These are phyloP conservation scores for Rhabditoides inermis DNA, from an alignment of 2,888 invertebrate species.

Conservation along the genomic window DNA sequence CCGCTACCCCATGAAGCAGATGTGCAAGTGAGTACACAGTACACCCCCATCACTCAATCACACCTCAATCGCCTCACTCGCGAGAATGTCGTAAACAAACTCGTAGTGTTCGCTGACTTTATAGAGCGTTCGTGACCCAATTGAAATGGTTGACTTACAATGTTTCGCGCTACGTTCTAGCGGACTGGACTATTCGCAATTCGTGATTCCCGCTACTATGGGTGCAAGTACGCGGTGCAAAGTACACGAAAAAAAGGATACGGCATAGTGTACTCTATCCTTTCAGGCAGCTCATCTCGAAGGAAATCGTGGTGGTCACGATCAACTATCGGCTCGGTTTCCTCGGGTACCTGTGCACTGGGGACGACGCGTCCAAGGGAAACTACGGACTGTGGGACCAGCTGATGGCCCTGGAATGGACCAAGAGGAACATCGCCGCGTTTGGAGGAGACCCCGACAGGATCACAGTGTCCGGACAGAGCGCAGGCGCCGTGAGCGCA, in stretches of 20 bases:
- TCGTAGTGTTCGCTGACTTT: too few species aligned
- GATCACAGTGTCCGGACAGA: conserved; percentile 42
- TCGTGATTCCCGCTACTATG: too few species aligned
- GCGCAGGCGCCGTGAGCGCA: conserved; percentile 39
- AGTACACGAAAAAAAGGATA: background rate
- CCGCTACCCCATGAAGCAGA: conserved; percentile 26
- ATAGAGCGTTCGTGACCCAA: too few species aligned
- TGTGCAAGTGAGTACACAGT: conserved; percentile 22
- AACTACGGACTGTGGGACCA: conserved; percentile 29
- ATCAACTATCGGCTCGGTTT: conserved; percentile 46
- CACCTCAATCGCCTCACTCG: too few species aligned
- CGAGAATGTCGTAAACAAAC: too few species aligned
- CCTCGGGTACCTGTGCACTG: conserved; percentile 43
- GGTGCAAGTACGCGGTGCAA: background rate
- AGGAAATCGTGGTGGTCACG: conserved; percentile 45
- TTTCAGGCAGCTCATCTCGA: conserved; percentile 32
- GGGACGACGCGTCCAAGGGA: conserved; percentile 33
- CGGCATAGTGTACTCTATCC: too few species aligned
- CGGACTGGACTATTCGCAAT: too few species aligned
- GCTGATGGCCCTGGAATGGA: conserved; percentile 33
- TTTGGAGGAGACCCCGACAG: conserved; percentile 42
- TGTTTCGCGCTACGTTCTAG: too few species aligned
- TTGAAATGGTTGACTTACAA: too few species aligned
- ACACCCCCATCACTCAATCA: too few species aligned
- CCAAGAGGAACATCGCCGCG: conserved; percentile 30